Evolutionary conservation across 2,113 vertebrate species (phyloP), one percentile per base, ranked within the genome.

Genomic region (Trematomus loennbergii): DNA sequence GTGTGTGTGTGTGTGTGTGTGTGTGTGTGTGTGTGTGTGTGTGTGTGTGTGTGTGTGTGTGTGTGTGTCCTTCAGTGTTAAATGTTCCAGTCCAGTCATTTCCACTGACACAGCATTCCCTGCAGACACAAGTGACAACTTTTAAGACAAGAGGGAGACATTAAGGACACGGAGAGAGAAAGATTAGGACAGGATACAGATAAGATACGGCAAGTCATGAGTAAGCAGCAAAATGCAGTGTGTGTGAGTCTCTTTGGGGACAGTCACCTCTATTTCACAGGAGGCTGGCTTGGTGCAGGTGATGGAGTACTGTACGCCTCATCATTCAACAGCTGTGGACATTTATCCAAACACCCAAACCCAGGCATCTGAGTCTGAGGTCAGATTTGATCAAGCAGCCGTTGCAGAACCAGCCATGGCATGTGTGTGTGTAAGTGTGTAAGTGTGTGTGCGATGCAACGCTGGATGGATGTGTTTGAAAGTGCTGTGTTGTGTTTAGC

Each of bases 321-420:
- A 85, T 87, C 77, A 49, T 79, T 85, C 83, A 85, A 33, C 87
- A 85, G 85, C 87, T 87, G 77, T 46, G 72, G 73, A 81, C 80
- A 72, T 60, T 36, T 3, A 80, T 13, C n/a, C 72, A 70, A 58
- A 79, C 79, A 57, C 68, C 57, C 53, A 57, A 75, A 83, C 76
- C 43, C 57, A 63, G 69, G 20, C 66, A 69, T 76, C 73, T 55
- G 52, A 67, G 50, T 29, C 77, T 43, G 66, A 75, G 87, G 89
- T 86, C 82, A 86, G 82, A 82, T 83, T 55, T 67, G 84, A 86
- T 87, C 82, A 88, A 81, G 81, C 81, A 84, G 72, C 67, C 55
- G 18, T 59, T 66, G 65, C 68, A 53, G 70, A 69, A 69, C 57
- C 84, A n/a, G 62, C 62, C 52, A 18, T 36, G 1, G 8, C n/a